Base-by-base conservation (phyloP, 2,113 vertebrate species). In the Phalacrocorax brasilianus region DNA sequence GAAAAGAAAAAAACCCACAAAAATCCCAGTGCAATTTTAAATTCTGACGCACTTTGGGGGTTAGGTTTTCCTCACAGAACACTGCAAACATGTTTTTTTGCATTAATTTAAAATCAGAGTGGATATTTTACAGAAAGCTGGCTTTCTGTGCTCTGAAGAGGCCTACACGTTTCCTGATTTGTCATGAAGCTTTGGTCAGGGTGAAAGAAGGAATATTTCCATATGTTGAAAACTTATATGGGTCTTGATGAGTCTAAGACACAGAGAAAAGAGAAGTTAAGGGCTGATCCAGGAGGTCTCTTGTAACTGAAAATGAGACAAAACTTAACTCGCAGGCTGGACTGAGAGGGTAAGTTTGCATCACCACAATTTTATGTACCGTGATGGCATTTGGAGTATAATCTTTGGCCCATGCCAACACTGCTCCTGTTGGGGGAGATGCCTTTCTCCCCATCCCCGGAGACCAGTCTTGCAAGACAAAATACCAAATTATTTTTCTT, bases 401-500 rank as follows among this genome's bases (percentile, higher is more conserved):
- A 67, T 27, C 6, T 88, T 61, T 55, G 79, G 19, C 18, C 32
- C 24, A 35, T 0, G 2, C 17, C 42, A 70, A 9, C 10, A 20
- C 19, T 45, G 16, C 40, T 85, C 8, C 79, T 77, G 23, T 65
- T 61, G 19, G 12, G 23, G 44, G 30, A 62, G 4, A 28, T 42
- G 45, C 21, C 26, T 76, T 91, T 94, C 78, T 88, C 7, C 53
- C 21, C 49, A 56, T 79, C 50, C 67, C 71, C 83, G 44, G 68
- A 87, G 68, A 19, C 14, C 47, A 90, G 35, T 92, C 79, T 91
- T 95, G 59, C 70, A 85, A 95, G 95, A 94, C 85, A 97, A 96
- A 96, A 89, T 88, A 95, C 27, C 56, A 91, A 94, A 95, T 91
- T 96, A 76, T 88, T 93, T 97, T 96, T 85, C 80, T 95, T 97